phyloP scores from a whole-genome alignment of 2,888 invertebrate species.

The Coenonympha arcania region DNA sequence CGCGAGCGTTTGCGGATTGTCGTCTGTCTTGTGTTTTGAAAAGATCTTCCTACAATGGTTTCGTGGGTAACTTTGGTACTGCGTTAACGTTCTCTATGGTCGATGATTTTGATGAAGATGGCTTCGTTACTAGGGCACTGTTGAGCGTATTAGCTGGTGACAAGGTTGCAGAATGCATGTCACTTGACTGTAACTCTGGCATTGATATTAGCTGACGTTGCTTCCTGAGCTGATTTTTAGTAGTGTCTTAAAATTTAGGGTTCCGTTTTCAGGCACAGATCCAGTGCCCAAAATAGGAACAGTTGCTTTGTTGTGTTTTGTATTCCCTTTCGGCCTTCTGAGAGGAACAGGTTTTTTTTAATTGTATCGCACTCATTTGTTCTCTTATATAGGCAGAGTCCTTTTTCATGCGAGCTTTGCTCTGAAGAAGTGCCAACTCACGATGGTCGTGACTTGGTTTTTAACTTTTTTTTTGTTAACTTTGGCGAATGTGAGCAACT shows the following conservation, averaged over 20 bases:
- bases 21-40: constrained; percentile 61
- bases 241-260: constrained; percentile 10
- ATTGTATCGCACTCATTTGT: no score
- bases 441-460: no score
- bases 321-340: no score
- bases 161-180: constrained; percentile 66
- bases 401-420: no score
- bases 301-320: no score
- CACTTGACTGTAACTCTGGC: constrained; percentile 64
- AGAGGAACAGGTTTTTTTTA: no score
- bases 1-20: constrained; percentile 57
- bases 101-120: constrained; percentile 59
- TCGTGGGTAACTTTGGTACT: constrained; percentile 57
- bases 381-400: no score
- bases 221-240: constrained; percentile 20
- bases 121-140: constrained; percentile 55
- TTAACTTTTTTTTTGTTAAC: no score
- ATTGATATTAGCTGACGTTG: constrained; percentile 63
- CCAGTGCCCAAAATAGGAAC: no score
- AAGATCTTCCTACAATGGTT: constrained; percentile 45
- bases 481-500: no score
- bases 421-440: no score
- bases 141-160: constrained; percentile 60
- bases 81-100: constrained; percentile 60
- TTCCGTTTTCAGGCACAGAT: no score